A percentile compares a stretch with the other conserved stretches of the same genome.
These are phyloP conservation scores for Dinoponera quadriceps DNA, from an alignment of 1,140 invertebrate genomes.

Conservation along the genomic window DNA sequence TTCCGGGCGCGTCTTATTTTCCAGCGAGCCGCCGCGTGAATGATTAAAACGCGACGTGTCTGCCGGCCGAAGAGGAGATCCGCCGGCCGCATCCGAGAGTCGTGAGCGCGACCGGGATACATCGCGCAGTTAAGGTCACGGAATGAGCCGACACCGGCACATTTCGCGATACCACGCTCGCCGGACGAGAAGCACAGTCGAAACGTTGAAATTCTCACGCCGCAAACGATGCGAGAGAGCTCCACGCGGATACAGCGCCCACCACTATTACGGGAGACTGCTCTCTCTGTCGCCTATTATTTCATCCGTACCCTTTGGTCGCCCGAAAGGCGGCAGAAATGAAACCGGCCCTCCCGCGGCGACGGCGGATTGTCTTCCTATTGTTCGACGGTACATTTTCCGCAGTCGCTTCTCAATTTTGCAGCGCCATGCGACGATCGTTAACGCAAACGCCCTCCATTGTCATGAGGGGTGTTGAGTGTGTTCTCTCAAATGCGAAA, in stretches of 20 bases:
- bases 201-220: constrained; percentile 64
- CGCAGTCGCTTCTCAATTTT: neutral
- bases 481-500: neutral
- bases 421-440: neutral
- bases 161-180: constrained; percentile 61
- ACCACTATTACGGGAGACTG: too few species aligned
- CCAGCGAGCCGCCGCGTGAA: constrained; percentile 43
- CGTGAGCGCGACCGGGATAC: constrained; percentile 31
- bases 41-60: constrained; percentile 55
- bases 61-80: constrained; percentile 11
- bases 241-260: too few species aligned
- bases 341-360: neutral
- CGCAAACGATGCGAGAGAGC: constrained; percentile 61
- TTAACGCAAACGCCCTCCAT: neutral
- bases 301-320: constrained; percentile 21
- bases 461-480: neutral
- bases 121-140: constrained; percentile 42
- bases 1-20: constrained; percentile 67
- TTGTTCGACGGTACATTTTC: constrained; percentile 1
- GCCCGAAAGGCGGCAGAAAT: neutral
- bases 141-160: constrained; percentile 52
- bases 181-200: constrained; percentile 55
- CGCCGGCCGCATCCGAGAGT: neutral
- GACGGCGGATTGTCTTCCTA: neutral
- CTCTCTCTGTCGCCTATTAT: constrained; percentile 32